Evolutionary conservation across 2,797 vertebrate species (phyloP), one percentile per base, ranked within the genome.

Genomic region (Luscinia megarhynchos): DNA sequence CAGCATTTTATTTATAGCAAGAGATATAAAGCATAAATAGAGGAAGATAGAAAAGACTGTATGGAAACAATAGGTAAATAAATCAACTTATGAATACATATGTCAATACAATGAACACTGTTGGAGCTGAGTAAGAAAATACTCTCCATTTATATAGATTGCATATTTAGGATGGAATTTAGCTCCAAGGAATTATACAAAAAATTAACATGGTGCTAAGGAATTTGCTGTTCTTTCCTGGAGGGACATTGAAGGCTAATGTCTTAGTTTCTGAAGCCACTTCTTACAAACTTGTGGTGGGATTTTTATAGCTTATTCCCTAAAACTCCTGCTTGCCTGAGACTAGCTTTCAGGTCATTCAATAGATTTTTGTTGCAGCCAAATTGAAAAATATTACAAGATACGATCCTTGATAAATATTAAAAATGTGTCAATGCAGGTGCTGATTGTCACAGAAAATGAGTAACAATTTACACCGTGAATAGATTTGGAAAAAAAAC

Each of bases 61-160:
- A 41, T 46, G 7, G 19, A 93, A 88, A 85, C 24, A 87, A 38
- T 34, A 87, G 41, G 9, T 15, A 66, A 87, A 57, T 34, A 84
- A 87, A 85, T 83, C 26, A 54, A 1, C 15, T 77, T 80, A 29
- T 63, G 23, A 84, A 86, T 53, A 21, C 16, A 12, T 40, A 38
- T 46, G 30, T 66, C 30, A 78, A 81, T 40, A 58, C 0, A 0
- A 55, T 54, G 26, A 63, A 88, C 55, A 32, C 0, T 0, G 3
- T 21, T 67, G n/a, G 23, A 82, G 24, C 4, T 41, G 41, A 87
- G n/a, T 36, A 20, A 38, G 26, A 84, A 85, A 88, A 66, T 64
- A 90, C 24, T 82, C 11, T 24, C 2, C 9, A n/a, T 26, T 69
- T 27, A 50, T 48, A 72, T 0, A 55, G 10, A 61, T 7, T 93